Conservation (phyloP, 2,888 invertebrate species). For the Villa cingulata region DNA sequence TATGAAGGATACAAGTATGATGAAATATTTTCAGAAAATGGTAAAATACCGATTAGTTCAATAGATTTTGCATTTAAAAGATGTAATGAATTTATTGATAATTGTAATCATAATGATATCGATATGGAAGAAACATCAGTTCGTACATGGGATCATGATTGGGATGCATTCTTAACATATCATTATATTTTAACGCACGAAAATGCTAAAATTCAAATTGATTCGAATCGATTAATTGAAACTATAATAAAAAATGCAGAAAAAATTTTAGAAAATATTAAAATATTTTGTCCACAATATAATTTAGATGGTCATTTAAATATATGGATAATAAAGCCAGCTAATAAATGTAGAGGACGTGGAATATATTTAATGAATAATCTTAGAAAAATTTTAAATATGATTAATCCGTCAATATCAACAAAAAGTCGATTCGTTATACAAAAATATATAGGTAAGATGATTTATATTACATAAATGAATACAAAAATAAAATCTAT, state of each 20-base stretch:
- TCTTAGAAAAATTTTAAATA: slow-evolving; percentile 67
- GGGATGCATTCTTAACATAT: slow-evolving; percentile 72
- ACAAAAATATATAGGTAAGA: slow-evolving; percentile 86
- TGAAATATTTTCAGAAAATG: slow-evolving; percentile 41
- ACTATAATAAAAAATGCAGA: slow-evolving; percentile 37
- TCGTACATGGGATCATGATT: slow-evolving; percentile 69
- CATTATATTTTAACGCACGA: slow-evolving; percentile 54
- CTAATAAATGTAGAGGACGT: slow-evolving; percentile 81
- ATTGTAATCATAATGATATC: slow-evolving; percentile 59
- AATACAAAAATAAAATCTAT: slow-evolving; percentile 1
- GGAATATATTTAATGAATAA: slow-evolving; percentile 79
- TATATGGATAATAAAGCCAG: slow-evolving; percentile 92
- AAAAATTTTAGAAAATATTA: slow-evolving; percentile 50
- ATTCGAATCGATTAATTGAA: slow-evolving; percentile 24
- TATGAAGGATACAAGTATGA: slow-evolving; percentile 36
- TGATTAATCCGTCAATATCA: slow-evolving; percentile 52
- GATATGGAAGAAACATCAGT: slow-evolving; percentile 48
- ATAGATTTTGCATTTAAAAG: slow-evolving; percentile 72
- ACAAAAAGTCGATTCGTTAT: slow-evolving; percentile 74
- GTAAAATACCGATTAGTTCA: slow-evolving; percentile 57
- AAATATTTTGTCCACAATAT: slow-evolving; percentile 66
- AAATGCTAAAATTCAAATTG: slow-evolving; percentile 39
- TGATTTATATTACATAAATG: slow-evolving; percentile 7
- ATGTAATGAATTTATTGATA: slow-evolving; percentile 61
- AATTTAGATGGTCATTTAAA: slow-evolving; percentile 74